Evolutionary conservation across 2,113 vertebrate genomes (phyloP).

Genomic region (Poeciliopsis retropinna): DNA sequence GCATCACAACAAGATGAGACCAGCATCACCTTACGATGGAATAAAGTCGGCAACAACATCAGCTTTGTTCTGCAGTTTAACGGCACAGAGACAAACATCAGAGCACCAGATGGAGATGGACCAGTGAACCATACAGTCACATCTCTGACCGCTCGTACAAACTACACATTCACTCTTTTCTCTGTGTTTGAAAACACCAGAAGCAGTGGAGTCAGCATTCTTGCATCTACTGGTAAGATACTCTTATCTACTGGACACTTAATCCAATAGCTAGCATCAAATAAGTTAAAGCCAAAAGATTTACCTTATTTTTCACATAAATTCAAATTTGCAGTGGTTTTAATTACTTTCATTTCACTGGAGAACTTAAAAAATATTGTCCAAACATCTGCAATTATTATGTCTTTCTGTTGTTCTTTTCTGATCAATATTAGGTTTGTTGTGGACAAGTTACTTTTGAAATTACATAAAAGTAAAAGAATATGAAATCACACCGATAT

Average conservation of each 20-base stretch:
- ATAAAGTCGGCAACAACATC: background rate
- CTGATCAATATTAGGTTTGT: too few relatives aligned
- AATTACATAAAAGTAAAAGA: too few relatives aligned
- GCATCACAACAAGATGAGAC: background rate
- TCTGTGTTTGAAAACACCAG: constrained; percentile 14
- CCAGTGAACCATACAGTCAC: constrained; percentile 13
- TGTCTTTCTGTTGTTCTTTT: too few relatives aligned
- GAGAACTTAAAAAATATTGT: background rate
- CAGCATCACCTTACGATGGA: constrained; percentile 39
- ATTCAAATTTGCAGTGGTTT: too few relatives aligned
- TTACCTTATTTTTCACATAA: background rate
- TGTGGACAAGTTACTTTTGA: too few relatives aligned
- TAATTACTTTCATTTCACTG: too few relatives aligned
- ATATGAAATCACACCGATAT: too few relatives aligned
- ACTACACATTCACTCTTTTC: constrained; percentile 32
- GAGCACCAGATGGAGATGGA: background rate
- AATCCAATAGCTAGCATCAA: fast-evolving
- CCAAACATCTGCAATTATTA: background rate
- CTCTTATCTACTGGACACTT: too few relatives aligned
- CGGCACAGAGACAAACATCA: background rate
- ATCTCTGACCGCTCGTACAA: constrained; percentile 16
- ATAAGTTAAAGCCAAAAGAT: too few relatives aligned
- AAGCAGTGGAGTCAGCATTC: constrained; percentile 9
- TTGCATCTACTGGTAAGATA: background rate
- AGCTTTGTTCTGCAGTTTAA: background rate